Evolutionary conservation across 2,797 vertebrate genomes (phyloP).

Genomic region (Poecilia gillii): DNA sequence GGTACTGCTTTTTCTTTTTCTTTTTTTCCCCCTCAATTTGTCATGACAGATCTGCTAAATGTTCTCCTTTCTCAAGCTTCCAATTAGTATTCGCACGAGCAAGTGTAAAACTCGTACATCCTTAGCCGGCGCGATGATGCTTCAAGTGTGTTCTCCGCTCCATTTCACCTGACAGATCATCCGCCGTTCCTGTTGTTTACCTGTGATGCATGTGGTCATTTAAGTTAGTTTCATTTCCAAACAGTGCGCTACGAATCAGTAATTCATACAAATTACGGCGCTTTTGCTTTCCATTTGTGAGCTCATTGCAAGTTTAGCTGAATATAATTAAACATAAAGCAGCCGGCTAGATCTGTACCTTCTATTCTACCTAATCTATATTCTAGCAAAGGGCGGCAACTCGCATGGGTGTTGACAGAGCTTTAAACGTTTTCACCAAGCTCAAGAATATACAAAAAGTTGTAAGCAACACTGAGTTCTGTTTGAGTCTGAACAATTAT

Average conservation of each 20-base stretch:
- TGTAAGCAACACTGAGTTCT: background rate
- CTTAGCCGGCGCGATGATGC: background rate
- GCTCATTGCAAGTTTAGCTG: background rate
- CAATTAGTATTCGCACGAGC: background rate
- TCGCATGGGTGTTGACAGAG: background rate
- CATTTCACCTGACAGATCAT: conserved; percentile 36
- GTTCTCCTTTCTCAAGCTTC: background rate
- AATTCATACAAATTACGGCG: conserved; percentile 21
- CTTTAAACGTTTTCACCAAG: background rate
- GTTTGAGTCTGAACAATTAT: background rate
- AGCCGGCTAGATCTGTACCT: background rate
- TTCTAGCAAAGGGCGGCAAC: background rate
- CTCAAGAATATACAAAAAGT: background rate
- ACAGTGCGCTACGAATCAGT: conserved; percentile 5
- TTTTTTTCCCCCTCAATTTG: background rate
- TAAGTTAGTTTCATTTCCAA: conserved; percentile 29
- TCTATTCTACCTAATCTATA: background rate
- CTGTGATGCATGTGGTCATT: conserved; percentile 31
- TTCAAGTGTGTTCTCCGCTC: conserved; percentile 13
- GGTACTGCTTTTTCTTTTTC: background rate
- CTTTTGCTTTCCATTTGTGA: background rate
- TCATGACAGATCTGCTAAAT: background rate
- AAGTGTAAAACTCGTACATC: background rate
- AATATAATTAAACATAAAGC: background rate
- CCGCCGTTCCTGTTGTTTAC: conserved; percentile 16